Evolutionary conservation across 2,113 vertebrate species (phyloP).

Genomic region (Hippoglossus stenolepis): DNA sequence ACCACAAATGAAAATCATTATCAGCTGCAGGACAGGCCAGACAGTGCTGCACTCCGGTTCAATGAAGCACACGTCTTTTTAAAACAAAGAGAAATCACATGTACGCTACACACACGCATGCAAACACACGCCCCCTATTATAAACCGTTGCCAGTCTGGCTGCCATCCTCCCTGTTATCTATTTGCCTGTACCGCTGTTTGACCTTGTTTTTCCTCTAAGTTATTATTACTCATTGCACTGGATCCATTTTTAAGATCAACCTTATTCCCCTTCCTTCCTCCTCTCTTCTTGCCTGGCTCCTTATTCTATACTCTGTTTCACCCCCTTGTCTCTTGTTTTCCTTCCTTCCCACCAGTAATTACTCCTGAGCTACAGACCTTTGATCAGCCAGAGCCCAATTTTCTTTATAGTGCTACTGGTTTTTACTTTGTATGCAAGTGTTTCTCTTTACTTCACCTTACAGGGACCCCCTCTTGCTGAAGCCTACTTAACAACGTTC

Average conservation of each 20-base stretch:
- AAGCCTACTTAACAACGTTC: constrained; percentile 47
- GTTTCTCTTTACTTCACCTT: constrained; percentile 24
- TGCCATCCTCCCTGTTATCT: constrained; percentile 36
- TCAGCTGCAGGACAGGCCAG: constrained; percentile 74
- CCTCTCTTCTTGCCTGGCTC: constrained; percentile 1
- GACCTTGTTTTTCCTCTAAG: constrained; percentile 44
- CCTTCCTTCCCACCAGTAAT: constrained; percentile 56
- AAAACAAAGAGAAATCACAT: constrained; percentile 63
- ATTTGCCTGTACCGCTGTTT: constrained; percentile 27
- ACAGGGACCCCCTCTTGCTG: constrained; percentile 3
- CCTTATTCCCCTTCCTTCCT: neutral
- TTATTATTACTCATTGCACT: constrained; percentile 18
- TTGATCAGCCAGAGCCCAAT: constrained; percentile 66
- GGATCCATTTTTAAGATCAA: constrained; percentile 18
- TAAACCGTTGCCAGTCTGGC: constrained; percentile 66
- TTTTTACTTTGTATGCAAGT: constrained; percentile 44
- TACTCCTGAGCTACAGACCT: constrained; percentile 58
- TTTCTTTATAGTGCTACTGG: constrained; percentile 72
- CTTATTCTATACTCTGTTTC: constrained; percentile 16
- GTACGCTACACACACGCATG: constrained; percentile 27
- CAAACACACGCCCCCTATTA: constrained; percentile 30
- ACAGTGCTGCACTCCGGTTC: constrained; percentile 48
- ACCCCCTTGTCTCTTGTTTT: constrained; percentile 27
- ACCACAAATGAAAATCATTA: constrained; percentile 77
- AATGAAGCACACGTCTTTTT: constrained; percentile 52